These are phyloP conservation scores for Progne subis DNA, from an alignment of 2,113 vertebrate genomes.

Conservation along the genomic window DNA sequence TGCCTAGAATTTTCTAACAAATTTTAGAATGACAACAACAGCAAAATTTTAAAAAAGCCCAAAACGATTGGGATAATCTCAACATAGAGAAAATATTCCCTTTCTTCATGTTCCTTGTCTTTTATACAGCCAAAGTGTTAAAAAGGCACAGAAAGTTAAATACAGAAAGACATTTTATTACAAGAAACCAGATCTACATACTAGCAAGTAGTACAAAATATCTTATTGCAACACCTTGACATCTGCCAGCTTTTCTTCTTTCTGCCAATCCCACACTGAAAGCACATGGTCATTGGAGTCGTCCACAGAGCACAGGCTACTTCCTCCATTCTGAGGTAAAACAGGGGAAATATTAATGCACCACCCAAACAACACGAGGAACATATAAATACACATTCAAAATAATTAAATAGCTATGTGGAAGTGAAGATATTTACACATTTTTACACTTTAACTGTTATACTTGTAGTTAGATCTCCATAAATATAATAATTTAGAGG, in stretches of 20 bases:
- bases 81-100: background rate
- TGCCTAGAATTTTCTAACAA: background rate
- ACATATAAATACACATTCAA: background rate
- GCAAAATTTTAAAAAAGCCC: background rate
- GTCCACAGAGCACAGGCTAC: conserved; percentile 89
- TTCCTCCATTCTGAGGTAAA: conserved; percentile 89
- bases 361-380: background rate
- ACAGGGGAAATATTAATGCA: background rate
- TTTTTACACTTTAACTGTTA: background rate
- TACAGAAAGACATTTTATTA: background rate
- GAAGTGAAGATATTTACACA: background rate
- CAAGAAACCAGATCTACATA: conserved; percentile 13
- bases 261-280: conserved; percentile 98
- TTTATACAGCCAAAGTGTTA: background rate
- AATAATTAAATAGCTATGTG: background rate
- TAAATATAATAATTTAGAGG: background rate
- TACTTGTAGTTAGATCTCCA: background rate
- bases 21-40: background rate
- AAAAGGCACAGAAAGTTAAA: background rate
- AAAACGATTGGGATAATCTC: background rate
- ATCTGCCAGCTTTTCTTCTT: conserved; percentile 89
- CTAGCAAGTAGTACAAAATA: conserved; percentile 36
- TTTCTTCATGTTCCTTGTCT: background rate
- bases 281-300: conserved; percentile 97
- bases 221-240: conserved; percentile 85